Conservation (phyloP, 2,113 vertebrate genomes). For the Baryphthengus martii region DNA sequence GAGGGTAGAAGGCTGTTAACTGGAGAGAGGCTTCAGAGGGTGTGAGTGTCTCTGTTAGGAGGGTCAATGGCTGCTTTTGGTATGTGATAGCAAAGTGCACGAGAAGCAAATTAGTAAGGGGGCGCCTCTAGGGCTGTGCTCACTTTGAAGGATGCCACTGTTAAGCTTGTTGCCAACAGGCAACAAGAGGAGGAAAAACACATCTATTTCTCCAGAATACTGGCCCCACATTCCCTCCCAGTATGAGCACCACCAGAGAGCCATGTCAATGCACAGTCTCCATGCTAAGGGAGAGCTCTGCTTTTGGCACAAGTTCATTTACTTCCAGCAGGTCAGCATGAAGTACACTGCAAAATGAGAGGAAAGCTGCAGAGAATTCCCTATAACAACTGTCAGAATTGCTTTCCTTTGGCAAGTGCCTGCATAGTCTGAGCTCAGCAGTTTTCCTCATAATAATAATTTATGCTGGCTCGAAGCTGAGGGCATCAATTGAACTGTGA, state of each 20-base stretch:
- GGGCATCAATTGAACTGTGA: conserved; percentile 20
- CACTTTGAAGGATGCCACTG: neutral
- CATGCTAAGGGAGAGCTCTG: neutral
- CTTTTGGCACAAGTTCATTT: neutral
- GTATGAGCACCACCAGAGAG: neutral
- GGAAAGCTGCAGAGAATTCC: conserved; percentile 24
- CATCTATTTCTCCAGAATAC: neutral
- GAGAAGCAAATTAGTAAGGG: neutral
- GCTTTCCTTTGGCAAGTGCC: conserved; percentile 13
- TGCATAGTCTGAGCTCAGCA: neutral
- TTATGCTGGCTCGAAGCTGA: neutral
- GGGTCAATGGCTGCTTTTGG: neutral
- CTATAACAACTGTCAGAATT: neutral
- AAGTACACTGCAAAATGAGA: neutral
- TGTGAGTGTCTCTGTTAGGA: neutral
- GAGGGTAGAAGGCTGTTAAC: neutral
- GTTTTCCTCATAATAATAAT: conserved; percentile 16
- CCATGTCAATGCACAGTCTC: neutral
- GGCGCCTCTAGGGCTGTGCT: neutral
- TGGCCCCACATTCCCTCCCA: neutral
- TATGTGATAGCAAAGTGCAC: neutral
- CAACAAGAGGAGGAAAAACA: neutral
- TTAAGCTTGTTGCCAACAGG: neutral
- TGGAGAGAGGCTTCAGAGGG: neutral
- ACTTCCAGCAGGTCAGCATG: neutral